Evolutionary conservation across 2,797 vertebrate genomes (phyloP), one percentile per base, ranked within the genome.

Genomic region (Sebastes hubbsi): DNA sequence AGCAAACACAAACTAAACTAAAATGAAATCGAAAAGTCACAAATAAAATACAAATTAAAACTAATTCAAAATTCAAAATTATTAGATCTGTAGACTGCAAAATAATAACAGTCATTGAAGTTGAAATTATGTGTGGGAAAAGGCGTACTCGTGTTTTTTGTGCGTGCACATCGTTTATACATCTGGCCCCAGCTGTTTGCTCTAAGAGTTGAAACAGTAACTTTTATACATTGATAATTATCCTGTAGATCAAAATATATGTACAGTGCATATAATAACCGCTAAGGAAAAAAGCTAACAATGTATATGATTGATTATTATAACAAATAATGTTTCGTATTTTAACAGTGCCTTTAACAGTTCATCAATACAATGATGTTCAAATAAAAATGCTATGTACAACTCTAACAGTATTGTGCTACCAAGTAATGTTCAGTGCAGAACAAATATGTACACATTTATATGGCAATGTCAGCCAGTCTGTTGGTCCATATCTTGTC

Each of bases 281-380:
- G 20, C n/a, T 18, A 62, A 52, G 8, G 24, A 49, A 49, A 32
- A 25, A 73, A 30, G 9, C 11, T 42, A 64, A 52, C 6, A 16
- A 62, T 52, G 27, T 66, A 58, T 32, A 20, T 49, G 16, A 64
- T n/a, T 71, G 38, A 61, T 30, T 16, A 42, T 74, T n/a, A 42
- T 74, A 20, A 74, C 32, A 71, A 88, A 86, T 84, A 81, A 80
- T 78, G 6, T 76, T 68, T 64, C 38, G 22, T 78, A 59, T 78
- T 69, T 68, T 16, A 61, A 64, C 54, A 71, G 22, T 42, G 4
- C 38, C 1, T 71, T 78, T 10, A 24, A 62, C 36, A 30, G 13
- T 63, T 58, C 4, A 72, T 54, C 20, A 14, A 60, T 64, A 29
- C 49, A 54, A 38, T 7, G 6, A 63, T 56, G 30, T 66, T 4